phyloP scores from a whole-genome alignment of 2,888 invertebrate species.

The Tipula helvola region DNA sequence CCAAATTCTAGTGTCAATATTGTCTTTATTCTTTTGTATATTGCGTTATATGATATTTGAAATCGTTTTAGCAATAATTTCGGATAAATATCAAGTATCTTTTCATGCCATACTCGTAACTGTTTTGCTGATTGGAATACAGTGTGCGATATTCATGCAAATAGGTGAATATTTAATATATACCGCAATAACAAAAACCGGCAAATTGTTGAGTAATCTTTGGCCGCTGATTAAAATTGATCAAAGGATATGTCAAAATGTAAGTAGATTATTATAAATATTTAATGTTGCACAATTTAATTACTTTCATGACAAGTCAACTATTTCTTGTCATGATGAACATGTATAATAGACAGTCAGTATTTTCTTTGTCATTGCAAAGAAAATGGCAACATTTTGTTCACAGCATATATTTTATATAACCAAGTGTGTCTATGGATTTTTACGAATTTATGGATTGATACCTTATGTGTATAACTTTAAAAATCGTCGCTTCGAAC shows the following conservation, averaged over 20 bases:
- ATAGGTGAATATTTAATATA: background rate
- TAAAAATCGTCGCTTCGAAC: background rate
- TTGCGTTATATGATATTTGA: background rate
- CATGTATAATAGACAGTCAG: background rate
- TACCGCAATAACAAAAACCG: background rate
- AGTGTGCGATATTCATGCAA: background rate
- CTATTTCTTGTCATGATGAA: background rate
- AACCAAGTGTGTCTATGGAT: background rate
- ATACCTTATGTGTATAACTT: background rate
- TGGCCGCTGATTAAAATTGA: background rate
- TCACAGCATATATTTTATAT: background rate
- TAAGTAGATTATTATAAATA: background rate
- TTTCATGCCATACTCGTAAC: background rate
- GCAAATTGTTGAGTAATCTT: background rate
- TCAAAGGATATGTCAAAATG: background rate
- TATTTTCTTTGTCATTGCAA: background rate
- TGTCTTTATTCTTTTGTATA: background rate
- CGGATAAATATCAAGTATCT: background rate
- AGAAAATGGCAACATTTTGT: background rate
- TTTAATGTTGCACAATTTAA: background rate
- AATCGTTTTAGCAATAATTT: background rate
- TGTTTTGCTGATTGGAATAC: background rate
- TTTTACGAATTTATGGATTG: background rate
- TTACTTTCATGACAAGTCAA: background rate
- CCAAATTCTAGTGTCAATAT: background rate